Evolutionary conservation across 2,797 vertebrate genomes (phyloP), one percentile per base, ranked within the genome.

Genomic region (Chromis chromis): DNA sequence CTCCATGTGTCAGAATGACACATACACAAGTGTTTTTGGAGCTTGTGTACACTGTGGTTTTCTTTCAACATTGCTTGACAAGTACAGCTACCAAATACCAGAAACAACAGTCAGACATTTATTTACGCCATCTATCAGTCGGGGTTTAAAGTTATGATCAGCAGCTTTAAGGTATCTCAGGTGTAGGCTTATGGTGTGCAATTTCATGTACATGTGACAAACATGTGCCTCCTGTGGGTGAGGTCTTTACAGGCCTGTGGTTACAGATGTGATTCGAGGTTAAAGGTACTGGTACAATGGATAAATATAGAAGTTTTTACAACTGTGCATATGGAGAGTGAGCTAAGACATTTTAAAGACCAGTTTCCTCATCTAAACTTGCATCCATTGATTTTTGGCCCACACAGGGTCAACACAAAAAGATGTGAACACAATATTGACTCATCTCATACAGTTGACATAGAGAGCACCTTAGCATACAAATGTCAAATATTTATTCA

Each of bases 1-100:
- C 88, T 87, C 83, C 83, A 81, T 39, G 75, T 87, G 87, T 91
- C 91, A 86, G 74, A 77, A 85, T 80, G 81, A 82, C 87, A 88
- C 65, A 72, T 21, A 74, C 79, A 74, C 67, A 25, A 79, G 87
- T 84, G 88, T 83, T 87, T 88, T 44, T 74, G 61, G 74, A 73
- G 80, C 62, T 57, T 81, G 70, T 84, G 86, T 72, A 76, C 76
- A 17, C 74, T 69, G 73, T 60, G 78, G 76, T 86, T 85, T 85
- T 83, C 65, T 65, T 82, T 86, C 74, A 78, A 73, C 73, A 50
- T 70, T 31, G 44, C 65, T 82, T 86, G 87, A 84, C 82, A 88
- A 85, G 67, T 56, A 85, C 24, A 52, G 60, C 66, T 46, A 71
- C 57, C 52, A 73, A 85, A 86, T 44, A 76, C 48, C 9, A 58